Conservation (phyloP, 2,888 invertebrate species). For the Stenolophus ochropezus region DNA sequence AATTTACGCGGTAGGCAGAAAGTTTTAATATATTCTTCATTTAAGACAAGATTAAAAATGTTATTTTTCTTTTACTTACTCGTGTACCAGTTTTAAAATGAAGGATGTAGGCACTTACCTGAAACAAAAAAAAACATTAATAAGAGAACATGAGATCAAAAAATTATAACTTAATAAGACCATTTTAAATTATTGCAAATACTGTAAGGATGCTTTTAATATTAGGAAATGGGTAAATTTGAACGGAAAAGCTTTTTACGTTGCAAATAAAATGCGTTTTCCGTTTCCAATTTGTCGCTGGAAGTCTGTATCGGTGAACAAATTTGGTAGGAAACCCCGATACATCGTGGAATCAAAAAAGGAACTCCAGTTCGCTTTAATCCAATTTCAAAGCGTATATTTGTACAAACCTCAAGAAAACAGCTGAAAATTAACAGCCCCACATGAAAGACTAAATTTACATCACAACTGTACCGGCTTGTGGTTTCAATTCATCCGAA, state of each 20-base stretch:
- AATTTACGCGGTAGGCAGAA: neutral
- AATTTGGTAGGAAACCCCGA: too few relatives aligned
- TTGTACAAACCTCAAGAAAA: constrained; percentile 5
- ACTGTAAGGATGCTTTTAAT: too few relatives aligned
- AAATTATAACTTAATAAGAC: neutral
- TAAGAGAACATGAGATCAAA: neutral
- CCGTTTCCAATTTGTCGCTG: too few relatives aligned
- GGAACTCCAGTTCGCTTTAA: neutral
- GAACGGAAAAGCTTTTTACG: too few relatives aligned
- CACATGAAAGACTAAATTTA: constrained; percentile 33
- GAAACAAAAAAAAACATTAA: constrained; percentile 26
- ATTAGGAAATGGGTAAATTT: too few relatives aligned
- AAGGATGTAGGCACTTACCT: constrained; percentile 10
- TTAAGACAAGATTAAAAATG: constrained; percentile 3
- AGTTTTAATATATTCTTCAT: constrained; percentile 24
- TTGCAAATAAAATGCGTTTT: too few relatives aligned
- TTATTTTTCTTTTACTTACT: constrained; percentile 30
- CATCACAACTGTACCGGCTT: constrained; percentile 45
- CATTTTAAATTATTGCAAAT: too few relatives aligned
- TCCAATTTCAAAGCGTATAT: neutral
- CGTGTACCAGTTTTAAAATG: neutral
- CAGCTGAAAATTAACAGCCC: constrained; percentile 22
- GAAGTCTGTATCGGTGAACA: too few relatives aligned
- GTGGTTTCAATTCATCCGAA: constrained; percentile 43
- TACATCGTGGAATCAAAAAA: neutral